phyloP scores from a whole-genome alignment of 2,888 invertebrate genomes.

The Rhagophthalmus giganteus region DNA sequence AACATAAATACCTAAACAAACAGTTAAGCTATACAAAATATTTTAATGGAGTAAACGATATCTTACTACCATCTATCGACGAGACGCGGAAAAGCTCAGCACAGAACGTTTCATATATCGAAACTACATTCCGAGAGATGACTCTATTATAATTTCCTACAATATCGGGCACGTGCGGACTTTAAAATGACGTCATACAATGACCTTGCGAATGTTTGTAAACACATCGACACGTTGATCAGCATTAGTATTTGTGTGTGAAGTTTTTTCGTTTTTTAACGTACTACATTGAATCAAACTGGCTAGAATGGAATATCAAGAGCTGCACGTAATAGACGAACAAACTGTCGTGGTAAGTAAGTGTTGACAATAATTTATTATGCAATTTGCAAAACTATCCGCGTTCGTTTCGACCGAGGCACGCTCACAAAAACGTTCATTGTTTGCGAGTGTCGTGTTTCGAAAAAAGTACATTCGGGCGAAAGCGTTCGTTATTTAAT shows the following conservation, averaged over 20 bases:
- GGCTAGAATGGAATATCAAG: conserved; percentile 64
- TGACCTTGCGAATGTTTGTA: conserved; percentile 78
- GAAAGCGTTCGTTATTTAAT: too few species aligned
- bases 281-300: conserved; percentile 21
- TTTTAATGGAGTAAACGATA: too few species aligned
- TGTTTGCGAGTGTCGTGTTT: too few species aligned
- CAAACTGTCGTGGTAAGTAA: conserved; percentile 63
- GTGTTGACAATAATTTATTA: conserved; percentile 36
- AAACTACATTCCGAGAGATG: neutral
- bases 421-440: neutral
- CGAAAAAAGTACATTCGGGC: too few species aligned
- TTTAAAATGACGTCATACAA: conserved; percentile 51
- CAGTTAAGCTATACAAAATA: too few species aligned
- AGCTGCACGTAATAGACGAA: conserved; percentile 66
- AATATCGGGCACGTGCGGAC: conserved; percentile 27
- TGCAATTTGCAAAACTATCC: conserved; percentile 16
- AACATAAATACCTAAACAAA: too few species aligned
- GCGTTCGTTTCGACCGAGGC: conserved; percentile 2
- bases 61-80: too few species aligned
- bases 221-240: conserved; percentile 68
- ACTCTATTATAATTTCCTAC: conserved; percentile 6
- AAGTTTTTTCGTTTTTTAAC: conserved; percentile 22
- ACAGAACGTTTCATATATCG: too few species aligned
- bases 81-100: too few species aligned
- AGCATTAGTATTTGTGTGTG: conserved; percentile 41